A percentile compares a stretch with the other conserved stretches of the same genome.
Evolutionary conservation across 64 coral and sea anemone species (phyloP).

Genomic region (Stichodactyla helianthus): DNA sequence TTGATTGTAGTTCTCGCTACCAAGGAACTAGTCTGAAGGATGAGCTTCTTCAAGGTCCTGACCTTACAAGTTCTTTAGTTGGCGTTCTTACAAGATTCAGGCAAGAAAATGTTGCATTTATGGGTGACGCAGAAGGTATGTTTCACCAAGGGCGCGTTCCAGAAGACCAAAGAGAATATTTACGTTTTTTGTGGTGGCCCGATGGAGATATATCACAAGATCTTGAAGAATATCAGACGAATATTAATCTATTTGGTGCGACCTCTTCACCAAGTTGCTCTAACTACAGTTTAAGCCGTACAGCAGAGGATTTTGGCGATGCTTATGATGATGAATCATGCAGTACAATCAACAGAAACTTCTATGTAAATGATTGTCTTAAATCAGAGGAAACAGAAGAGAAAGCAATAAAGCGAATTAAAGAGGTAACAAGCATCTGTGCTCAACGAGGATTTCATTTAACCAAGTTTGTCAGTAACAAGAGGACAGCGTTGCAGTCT

Average conservation of each 20-base stretch:
- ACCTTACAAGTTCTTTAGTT: slow-evolving; percentile 46
- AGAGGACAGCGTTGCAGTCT: not conserved
- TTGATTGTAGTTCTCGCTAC: slow-evolving; percentile 50
- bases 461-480: slow-evolving; percentile 45
- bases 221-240: slow-evolving; percentile 60
- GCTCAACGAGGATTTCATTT: slow-evolving; percentile 47
- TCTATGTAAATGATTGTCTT: slow-evolving; percentile 61
- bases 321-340: slow-evolving; percentile 21
- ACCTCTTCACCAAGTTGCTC: slow-evolving; percentile 23
- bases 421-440: slow-evolving; percentile 19
- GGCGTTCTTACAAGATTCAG: slow-evolving; percentile 38
- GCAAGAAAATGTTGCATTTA: slow-evolving; percentile 42
- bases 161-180: slow-evolving; percentile 37
- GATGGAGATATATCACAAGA: slow-evolving; percentile 47
- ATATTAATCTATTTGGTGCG: slow-evolving; percentile 37
- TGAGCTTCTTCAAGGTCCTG: slow-evolving; percentile 44
- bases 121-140: slow-evolving; percentile 45
- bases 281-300: slow-evolving; percentile 27
- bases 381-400: slow-evolving; percentile 30
- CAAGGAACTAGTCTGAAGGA: slow-evolving; percentile 42
- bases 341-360: slow-evolving; percentile 30
- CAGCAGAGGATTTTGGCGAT: slow-evolving; percentile 28
- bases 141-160: slow-evolving; percentile 41
- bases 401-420: slow-evolving; percentile 29
- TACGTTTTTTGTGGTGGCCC: slow-evolving; percentile 59